Conservation (phyloP, 2,888 invertebrate species). For the Caenorhabditis sp. region DNA sequence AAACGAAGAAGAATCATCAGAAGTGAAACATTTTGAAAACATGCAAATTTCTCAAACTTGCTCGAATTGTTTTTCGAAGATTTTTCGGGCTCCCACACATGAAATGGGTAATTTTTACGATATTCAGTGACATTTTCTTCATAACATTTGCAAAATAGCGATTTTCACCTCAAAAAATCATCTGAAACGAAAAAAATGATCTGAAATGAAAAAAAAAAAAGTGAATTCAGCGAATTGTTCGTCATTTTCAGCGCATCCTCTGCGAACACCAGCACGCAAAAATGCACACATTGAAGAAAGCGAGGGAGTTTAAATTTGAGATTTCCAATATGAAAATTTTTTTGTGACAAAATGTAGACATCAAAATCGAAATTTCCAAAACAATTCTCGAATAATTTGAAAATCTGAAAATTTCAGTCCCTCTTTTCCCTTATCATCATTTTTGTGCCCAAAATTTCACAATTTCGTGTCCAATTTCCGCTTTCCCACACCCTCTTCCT, state of each 20-base stretch:
- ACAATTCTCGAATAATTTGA: too few relatives aligned
- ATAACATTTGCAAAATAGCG: background rate
- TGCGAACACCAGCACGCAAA: constrained; percentile 2
- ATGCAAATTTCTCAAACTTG: background rate
- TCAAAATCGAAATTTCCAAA: too few relatives aligned
- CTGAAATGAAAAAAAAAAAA: background rate
- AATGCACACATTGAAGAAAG: background rate
- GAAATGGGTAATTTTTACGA: background rate
- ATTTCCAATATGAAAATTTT: background rate
- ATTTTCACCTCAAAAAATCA: too few relatives aligned
- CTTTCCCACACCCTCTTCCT: background rate
- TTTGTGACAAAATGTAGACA: background rate
- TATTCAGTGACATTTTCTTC: too few relatives aligned
- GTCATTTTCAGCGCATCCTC: background rate
- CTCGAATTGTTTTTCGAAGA: background rate
- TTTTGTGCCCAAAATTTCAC: background rate
- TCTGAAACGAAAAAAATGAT: too few relatives aligned
- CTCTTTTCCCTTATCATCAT: background rate
- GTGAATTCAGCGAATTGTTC: background rate
- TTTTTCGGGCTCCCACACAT: too few relatives aligned
- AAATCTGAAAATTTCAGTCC: too few relatives aligned
- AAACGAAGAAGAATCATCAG: too few relatives aligned
- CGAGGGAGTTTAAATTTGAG: background rate
- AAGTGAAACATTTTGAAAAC: background rate
- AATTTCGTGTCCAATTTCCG: constrained; percentile 9